Conservation (phyloP, 1,140 invertebrate species). For the Chironomus tepperi region DNA sequence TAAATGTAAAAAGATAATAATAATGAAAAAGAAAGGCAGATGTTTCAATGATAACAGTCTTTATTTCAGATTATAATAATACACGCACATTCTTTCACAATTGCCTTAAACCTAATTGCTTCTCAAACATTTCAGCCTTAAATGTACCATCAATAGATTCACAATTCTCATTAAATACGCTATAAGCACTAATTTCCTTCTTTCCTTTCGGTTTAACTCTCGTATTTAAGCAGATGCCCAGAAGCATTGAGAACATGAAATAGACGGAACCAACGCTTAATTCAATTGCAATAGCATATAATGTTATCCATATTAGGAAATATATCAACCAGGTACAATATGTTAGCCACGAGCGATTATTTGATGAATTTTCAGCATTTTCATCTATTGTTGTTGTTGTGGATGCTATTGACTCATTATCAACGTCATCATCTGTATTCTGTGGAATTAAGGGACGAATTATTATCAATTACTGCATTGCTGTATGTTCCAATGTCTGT, state of each 20-base stretch:
- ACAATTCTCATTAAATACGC: slow-evolving; percentile 94
- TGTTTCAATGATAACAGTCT: neutral
- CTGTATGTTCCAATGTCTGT: neutral
- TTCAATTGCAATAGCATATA: slow-evolving; percentile 61
- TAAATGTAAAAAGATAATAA: neutral
- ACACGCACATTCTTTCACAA: neutral
- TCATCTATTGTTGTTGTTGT: neutral
- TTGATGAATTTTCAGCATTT: slow-evolving; percentile 26
- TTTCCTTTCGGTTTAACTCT: slow-evolving; percentile 56
- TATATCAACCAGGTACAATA: slow-evolving; percentile 42
- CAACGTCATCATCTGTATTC: slow-evolving; percentile 28
- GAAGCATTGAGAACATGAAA: slow-evolving; percentile 67
- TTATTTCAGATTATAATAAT: neutral
- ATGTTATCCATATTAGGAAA: slow-evolving; percentile 53
- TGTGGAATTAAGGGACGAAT: slow-evolving; percentile 10
- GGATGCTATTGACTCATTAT: slow-evolving; percentile 11
- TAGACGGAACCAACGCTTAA: slow-evolving; percentile 86
- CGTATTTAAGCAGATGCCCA: slow-evolving; percentile 79
- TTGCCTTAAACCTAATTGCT: slow-evolving; percentile 15
- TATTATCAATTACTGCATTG: slow-evolving; percentile 22
- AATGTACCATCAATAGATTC: slow-evolving; percentile 86
- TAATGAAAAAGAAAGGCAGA: neutral
- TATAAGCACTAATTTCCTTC: slow-evolving; percentile 88
- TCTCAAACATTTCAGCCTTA: slow-evolving; percentile 89
- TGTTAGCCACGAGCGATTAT: slow-evolving; percentile 31